Evolutionary conservation across 2,113 vertebrate species (phyloP).

Genomic region (Cheilinus undulatus): DNA sequence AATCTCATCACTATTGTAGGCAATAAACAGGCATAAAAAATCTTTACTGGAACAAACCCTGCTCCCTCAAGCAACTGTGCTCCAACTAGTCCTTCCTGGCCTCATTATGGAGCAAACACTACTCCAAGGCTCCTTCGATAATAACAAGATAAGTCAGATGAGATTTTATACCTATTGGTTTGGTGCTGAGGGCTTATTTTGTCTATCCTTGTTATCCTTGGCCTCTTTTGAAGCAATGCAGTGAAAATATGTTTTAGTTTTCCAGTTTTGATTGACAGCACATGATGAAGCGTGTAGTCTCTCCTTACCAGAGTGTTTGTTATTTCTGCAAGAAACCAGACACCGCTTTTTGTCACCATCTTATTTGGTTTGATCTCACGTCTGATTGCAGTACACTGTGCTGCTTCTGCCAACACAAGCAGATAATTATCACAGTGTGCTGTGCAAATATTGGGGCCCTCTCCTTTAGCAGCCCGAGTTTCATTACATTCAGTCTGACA

Average conservation of each 20-base stretch:
- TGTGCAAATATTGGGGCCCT: conserved; percentile 22
- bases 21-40: conserved; percentile 44
- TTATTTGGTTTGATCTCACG: conserved; percentile 26
- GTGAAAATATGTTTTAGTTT: not conserved
- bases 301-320: conserved; percentile 15
- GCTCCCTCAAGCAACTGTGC: conserved; percentile 44
- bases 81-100: conserved; percentile 57
- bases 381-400: conserved; percentile 42
- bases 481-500: conserved; percentile 11
- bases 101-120: conserved; percentile 56
- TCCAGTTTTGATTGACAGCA: not conserved
- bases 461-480: not conserved
- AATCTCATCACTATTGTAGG: conserved; percentile 38
- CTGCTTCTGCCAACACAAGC: conserved; percentile 41
- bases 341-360: not conserved
- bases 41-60: conserved; percentile 36
- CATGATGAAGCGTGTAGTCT: not conserved
- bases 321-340: not conserved
- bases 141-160: conserved; percentile 46
- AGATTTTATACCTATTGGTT: conserved; percentile 25
- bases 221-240: not conserved
- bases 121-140: conserved; percentile 51
- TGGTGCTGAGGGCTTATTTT: conserved; percentile 21
- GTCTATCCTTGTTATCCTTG: conserved; percentile 10
- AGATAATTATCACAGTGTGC: conserved; percentile 44